Base-by-base conservation (phyloP, 2,888 invertebrate genomes). In the Tinea pellionella region DNA sequence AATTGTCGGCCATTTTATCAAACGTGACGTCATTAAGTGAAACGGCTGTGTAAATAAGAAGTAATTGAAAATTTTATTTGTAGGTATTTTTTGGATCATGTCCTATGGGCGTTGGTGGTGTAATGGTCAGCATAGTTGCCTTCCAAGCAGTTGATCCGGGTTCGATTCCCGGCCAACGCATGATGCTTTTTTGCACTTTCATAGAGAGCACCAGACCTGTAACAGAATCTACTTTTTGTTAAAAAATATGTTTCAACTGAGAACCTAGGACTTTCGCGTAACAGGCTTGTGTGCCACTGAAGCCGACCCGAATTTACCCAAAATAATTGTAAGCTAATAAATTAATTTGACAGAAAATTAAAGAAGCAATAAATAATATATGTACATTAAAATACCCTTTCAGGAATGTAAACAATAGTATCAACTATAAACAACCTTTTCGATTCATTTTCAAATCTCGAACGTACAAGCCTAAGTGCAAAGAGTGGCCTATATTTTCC, bases 121-220 rank as follows among this genome's bases (percentile, higher is more conserved):
- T 67, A 67, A 67, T 66, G 67, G 66, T 67, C 65, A 67, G 67
- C 67, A 66, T 66, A 74, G 74, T 75, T 76, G 75, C 75, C 75
- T 77, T 75, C 74, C 75, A 75, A 76, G 76, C 75, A 75, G 74
- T 75, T 75, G 75, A 75, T 77, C 75, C 75, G 75, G 69, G 74
- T 75, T 77, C 74, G 75, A 75, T 77, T 75, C 73, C 69, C 75
- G 75, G 67, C 68, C 67, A 62, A 65, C 67, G 67, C 67, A 67
- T n/a, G n/a, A n/a, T n/a, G n/a, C n/a, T n/a, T n/a, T n/a, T n/a
- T n/a, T n/a, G n/a, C n/a, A n/a, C n/a, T n/a, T n/a, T n/a, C n/a
- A n/a, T n/a, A n/a, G n/a, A n/a, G n/a, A n/a, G n/a, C n/a, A n/a
- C n/a, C n/a, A n/a, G n/a, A n/a, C n/a, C n/a, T n/a, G n/a, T n/a